Evolutionary conservation across 2,797 vertebrate species (phyloP).

Genomic region (Coracias cyanogaster): DNA sequence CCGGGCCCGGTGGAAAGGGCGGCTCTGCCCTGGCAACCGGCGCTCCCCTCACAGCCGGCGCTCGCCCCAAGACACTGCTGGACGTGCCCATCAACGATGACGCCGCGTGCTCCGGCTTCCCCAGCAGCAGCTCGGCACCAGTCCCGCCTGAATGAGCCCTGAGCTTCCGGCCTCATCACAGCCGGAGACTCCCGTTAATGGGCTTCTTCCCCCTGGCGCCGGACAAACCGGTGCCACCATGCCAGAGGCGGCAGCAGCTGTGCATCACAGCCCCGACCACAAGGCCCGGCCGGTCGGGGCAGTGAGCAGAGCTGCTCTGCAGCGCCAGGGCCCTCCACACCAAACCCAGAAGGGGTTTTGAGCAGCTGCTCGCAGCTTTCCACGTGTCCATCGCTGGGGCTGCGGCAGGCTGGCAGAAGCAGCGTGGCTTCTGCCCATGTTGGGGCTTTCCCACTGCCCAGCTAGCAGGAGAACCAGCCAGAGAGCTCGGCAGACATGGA

Average conservation of each 20-base stretch:
- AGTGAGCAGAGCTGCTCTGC: neutral
- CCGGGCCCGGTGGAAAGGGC: fast-evolving
- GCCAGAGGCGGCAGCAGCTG: fast-evolving
- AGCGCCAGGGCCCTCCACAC: neutral
- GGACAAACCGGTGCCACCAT: fast-evolving
- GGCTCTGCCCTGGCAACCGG: too few species aligned
- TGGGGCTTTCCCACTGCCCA: neutral
- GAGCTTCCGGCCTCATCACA: fast-evolving
- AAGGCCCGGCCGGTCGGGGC: neutral
- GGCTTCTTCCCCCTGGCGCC: too few species aligned
- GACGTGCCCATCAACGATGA: fast-evolving
- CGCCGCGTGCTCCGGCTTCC: neutral
- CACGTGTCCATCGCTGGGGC: fast-evolving
- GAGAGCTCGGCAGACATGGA: fast-evolving
- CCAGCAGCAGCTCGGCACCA: neutral
- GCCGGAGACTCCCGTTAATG: fast-evolving
- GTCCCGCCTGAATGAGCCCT: neutral
- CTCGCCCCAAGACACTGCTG: too few species aligned
- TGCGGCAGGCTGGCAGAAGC: neutral
- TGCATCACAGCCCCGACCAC: neutral
- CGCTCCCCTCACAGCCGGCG: too few species aligned
- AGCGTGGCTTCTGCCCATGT: neutral
- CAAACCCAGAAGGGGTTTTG: neutral
- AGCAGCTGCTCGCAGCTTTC: neutral
- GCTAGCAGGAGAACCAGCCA: neutral